These are phyloP conservation scores for Acestrorhynchus altus DNA, from an alignment of 2,797 vertebrate species.

Conservation along the genomic window DNA sequence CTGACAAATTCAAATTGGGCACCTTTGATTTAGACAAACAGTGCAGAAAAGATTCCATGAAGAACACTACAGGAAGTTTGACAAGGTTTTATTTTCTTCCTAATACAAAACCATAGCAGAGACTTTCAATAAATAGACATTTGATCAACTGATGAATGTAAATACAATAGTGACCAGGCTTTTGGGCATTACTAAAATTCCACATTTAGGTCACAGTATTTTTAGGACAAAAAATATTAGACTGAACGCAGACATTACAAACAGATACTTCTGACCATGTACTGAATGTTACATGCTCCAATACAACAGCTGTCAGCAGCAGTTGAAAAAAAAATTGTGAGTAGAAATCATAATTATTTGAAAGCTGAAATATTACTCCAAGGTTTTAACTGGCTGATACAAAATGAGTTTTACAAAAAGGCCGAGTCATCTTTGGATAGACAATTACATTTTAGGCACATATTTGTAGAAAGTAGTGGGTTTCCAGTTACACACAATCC, in stretches of 20 bases:
- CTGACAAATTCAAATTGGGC: too few relatives aligned
- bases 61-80: slow-evolving; percentile 5
- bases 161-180: slow-evolving; percentile 32
- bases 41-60: neutral
- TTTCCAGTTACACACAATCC: neutral
- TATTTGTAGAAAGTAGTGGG: slow-evolving; percentile 15
- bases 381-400: neutral
- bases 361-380: slow-evolving; percentile 17
- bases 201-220: neutral
- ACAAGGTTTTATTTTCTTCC: slow-evolving; percentile 49
- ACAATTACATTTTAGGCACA: slow-evolving; percentile 52
- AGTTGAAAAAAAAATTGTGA: neutral
- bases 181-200: slow-evolving; percentile 32
- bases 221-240: neutral
- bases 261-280: neutral
- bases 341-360: neutral
- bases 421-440: slow-evolving; percentile 47
- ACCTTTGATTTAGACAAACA: neutral
- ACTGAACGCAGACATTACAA: neutral
- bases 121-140: slow-evolving; percentile 58
- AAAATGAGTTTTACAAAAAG: too few relatives aligned
- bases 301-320: neutral
- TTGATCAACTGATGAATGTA: slow-evolving; percentile 43
- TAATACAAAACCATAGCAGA: slow-evolving; percentile 54
- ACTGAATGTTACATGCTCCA: neutral